Evolutionary conservation across 2,888 invertebrate genomes (phyloP), one percentile per base, ranked within the genome.

Genomic region (Parnassius orleans): DNA sequence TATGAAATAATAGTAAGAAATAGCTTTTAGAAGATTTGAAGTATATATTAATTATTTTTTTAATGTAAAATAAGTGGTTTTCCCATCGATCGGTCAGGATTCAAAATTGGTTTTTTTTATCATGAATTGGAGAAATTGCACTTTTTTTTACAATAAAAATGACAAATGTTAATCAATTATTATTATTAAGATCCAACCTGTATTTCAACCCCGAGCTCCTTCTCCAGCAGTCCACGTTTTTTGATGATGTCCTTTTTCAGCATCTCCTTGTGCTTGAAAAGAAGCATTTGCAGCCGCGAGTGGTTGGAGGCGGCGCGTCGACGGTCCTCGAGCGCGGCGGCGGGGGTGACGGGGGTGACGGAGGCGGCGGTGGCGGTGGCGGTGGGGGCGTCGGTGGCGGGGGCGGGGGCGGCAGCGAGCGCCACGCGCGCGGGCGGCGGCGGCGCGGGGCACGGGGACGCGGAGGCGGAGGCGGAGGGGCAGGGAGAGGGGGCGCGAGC

Each of bases 221-320:
- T 96, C 79, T 98, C 98, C 61, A 98, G 93, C 14, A 97, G 87
- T 1, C 96, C 96, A 69, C 98, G 93, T 80, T 98, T 98, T 76
- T 97, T 96, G 66, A 98, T 93, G 68, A 98, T 98, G 76, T 98
- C 98, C 78, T 97, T 98, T 84, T 98, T 98, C 55, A 99, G 93
- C 72, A 96, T 91, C 82, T 98, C 98, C 79, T 98, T 98, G 75
- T 98, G 98, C 73, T 96, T 95, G 82, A 95, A 95, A 24, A 98
- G 92, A 48, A 96, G 91, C 78, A 95, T 94, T 79, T 96, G 95
- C 67, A 96, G 93, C 70, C 93, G 93, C 11, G 92, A 93, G 80
- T 86, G 92, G 70, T 84, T 93, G 75, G 91, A 91, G 70, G 89
- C 93, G 77, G 84, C 93, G 70, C 86, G 93, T 65, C 88, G 93